Evolutionary conservation across 1,140 invertebrate species (phyloP), one percentile per base, ranked within the genome.

Genomic region (Parasteatoda tepidariorum): DNA sequence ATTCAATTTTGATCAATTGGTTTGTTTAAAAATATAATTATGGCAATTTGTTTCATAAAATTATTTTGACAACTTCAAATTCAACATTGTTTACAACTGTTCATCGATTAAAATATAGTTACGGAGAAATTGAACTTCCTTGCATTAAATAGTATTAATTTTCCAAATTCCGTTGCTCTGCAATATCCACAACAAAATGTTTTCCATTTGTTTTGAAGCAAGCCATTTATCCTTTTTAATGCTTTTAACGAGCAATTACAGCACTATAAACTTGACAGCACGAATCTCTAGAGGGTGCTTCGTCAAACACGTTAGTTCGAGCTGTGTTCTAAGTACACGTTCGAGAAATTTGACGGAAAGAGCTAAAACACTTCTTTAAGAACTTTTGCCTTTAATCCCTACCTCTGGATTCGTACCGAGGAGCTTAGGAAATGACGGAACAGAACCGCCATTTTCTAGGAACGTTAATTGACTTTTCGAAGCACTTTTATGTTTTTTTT

Each of bases 241-340:
- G 31, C 62, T 34, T 66, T 66, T 66, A 66, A 66, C 62, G 62
- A 66, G 28, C 62, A 66, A 66, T 66, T 66, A 66, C 62, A 9
- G 28, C 24, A n/a, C 57, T 22, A 9, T 28, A 13, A 9, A n/a
- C n/a, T 9, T 9, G 59, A 26, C 59, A 24, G 22, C 13, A 18
- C 4, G n/a, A 30, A 24, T 24, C 22, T 30, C 22, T 13, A 61
- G 22, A 61, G 22, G 59, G 26, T 9, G 22, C 59, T 26, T 61
- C 59, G 22, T 22, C n/a, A 48, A 48, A 48, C 18, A 18, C 4
- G 38, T 18, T 13, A 48, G 38, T 13, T 48, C 9, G 9, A 18
- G 38, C 38, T 48, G 38, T 4, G 38, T 1, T 5, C 9, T 9
- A 18, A 48, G 9, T 2, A 48, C 9, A 48, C 38, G 38, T 18